Conservation (phyloP, 1,140 invertebrate genomes). For the Pachypeltis micranthus region DNA sequence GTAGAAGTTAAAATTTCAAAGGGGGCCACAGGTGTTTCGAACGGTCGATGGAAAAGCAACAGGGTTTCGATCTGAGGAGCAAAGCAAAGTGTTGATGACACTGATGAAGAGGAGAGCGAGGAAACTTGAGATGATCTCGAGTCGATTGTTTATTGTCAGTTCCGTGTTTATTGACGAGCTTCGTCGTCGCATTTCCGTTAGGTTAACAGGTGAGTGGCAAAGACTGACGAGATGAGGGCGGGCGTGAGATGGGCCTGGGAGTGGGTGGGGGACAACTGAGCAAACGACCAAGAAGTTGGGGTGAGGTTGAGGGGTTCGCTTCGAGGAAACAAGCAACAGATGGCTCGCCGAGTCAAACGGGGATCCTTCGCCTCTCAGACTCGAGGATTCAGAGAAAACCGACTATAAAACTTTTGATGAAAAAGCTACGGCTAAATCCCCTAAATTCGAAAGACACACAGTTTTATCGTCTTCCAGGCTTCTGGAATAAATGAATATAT, state of each 20-base stretch:
- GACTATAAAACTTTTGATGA: too few species aligned
- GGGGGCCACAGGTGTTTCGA: constrained; percentile 4
- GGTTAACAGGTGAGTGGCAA: too few species aligned
- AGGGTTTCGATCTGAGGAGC: background rate
- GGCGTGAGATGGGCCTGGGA: background rate
- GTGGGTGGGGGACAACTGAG: too few species aligned
- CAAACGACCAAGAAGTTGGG: too few species aligned
- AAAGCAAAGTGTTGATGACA: constrained; percentile 5
- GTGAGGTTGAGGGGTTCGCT: background rate
- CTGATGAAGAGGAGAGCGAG: background rate
- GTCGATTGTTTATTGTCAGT: constrained; percentile 6
- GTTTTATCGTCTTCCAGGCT: too few species aligned
- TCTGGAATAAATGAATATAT: too few species aligned
- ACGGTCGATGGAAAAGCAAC: background rate
- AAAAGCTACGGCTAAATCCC: too few species aligned
- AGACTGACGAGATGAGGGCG: too few species aligned
- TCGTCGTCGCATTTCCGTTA: background rate
- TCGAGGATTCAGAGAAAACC: too few species aligned
- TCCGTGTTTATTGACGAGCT: constrained; percentile 2
- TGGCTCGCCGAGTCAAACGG: background rate
- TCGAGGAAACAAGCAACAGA: constrained; percentile 9
- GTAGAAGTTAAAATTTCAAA: too few species aligned
- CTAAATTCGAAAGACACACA: too few species aligned
- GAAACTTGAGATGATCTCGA: constrained; percentile 6
- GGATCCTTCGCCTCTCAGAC: too few species aligned